phyloP scores from a whole-genome alignment of 2,113 vertebrate genomes.

The Phasianus colchicus region DNA sequence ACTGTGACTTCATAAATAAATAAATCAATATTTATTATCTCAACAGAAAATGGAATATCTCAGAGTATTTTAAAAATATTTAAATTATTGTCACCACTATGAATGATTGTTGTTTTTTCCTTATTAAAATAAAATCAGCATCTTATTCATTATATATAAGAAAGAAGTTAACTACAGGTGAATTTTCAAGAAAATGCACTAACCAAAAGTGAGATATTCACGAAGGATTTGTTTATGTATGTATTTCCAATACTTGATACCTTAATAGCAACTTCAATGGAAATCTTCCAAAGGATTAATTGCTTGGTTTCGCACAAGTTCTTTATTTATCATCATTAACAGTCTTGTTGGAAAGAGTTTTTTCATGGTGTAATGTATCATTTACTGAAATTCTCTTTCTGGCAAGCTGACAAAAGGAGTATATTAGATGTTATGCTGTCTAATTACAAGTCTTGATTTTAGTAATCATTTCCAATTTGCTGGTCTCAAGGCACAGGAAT shows the following conservation, averaged over 20 bases:
- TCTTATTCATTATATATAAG: neutral
- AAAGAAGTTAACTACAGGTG: neutral
- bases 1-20: neutral
- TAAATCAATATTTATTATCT: neutral
- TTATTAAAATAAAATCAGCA: slow-evolving; percentile 24
- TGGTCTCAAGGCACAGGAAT: slow-evolving; percentile 43
- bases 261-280: slow-evolving; percentile 62
- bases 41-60: neutral
- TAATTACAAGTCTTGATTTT: slow-evolving; percentile 70
- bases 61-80: neutral
- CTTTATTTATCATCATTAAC: slow-evolving; percentile 76
- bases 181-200: slow-evolving; percentile 6
- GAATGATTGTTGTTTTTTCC: neutral
- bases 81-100: neutral
- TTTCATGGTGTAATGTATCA: slow-evolving; percentile 65
- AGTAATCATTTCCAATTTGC: slow-evolving; percentile 72
- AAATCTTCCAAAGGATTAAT: slow-evolving; percentile 71
- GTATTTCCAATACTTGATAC: slow-evolving; percentile 53
- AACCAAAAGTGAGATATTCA: slow-evolving; percentile 26
- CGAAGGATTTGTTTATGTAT: slow-evolving; percentile 51
- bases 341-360: slow-evolving; percentile 38
- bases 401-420: slow-evolving; percentile 60
- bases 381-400: slow-evolving; percentile 72
- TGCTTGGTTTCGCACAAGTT: slow-evolving; percentile 61
- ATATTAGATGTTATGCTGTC: slow-evolving; percentile 62